These are phyloP conservation scores for Clavelina lepadiformis DNA, from an alignment of 23 tunicate genomes.

Conservation along the genomic window DNA sequence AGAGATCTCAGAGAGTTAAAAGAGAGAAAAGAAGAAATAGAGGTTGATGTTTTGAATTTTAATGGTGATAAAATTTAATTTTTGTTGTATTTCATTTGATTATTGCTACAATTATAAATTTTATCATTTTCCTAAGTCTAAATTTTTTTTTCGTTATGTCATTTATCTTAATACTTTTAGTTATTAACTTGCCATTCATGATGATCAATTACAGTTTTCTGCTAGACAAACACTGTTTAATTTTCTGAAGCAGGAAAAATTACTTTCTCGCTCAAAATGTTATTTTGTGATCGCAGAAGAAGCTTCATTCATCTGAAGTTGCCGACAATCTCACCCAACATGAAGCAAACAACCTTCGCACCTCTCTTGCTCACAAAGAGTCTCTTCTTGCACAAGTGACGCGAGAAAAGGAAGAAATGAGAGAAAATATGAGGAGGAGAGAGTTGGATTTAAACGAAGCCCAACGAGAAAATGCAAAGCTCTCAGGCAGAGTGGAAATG, in stretches of 20 bases:
- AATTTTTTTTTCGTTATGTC: too few relatives aligned
- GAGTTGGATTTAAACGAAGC: conserved; percentile 41
- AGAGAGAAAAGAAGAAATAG: conserved; percentile 28
- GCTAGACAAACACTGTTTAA: too few relatives aligned
- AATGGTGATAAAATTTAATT: too few relatives aligned
- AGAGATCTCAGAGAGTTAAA: conserved; percentile 22
- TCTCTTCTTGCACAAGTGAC: conserved; percentile 27
- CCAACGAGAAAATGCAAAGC: conserved; percentile 55
- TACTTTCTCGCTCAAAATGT: too few relatives aligned
- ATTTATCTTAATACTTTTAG: too few relatives aligned
- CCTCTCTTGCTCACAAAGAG: conserved; percentile 44
- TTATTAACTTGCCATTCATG: too few relatives aligned
- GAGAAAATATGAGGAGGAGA: conserved; percentile 23
- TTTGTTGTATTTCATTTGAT: too few relatives aligned
- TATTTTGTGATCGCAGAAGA: background rate
- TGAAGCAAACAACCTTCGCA: conserved; percentile 43
- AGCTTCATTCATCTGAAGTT: conserved; percentile 9
- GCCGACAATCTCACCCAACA: conserved; percentile 7
- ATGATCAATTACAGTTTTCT: too few relatives aligned
- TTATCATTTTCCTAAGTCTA: too few relatives aligned
- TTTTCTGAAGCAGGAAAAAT: too few relatives aligned
- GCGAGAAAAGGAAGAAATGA: conserved; percentile 39
- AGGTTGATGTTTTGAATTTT: too few relatives aligned
- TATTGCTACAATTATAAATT: too few relatives aligned
- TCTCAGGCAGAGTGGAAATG: conserved; percentile 61